Evolutionary conservation across 2,113 vertebrate species (phyloP), one percentile per base, ranked within the genome.

Genomic region (Ophiodon elongatus): DNA sequence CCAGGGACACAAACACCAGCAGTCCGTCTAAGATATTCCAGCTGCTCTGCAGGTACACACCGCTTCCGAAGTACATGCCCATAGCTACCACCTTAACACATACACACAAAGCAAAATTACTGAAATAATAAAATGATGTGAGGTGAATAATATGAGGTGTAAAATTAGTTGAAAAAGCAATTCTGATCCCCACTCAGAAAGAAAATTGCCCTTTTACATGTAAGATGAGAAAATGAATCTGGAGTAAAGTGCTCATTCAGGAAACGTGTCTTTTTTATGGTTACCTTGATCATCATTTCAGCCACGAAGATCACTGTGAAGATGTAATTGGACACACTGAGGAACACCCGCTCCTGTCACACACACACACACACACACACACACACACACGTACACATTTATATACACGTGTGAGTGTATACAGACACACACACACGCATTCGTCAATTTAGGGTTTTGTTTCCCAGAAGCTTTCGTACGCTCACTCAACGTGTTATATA

Each of bases 21-120:
- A 99, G 50, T n/a, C 98, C 98, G 4, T 99, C 98, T 73, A 99
- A 91, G 56, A 99, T 80, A 0, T 99, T 99, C 98, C 98, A 99
- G 94, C 97, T 98, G 96, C 98, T 99, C 92, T 98, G 96, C 64
- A 99, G 96, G 85, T 99, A 99, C 2, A 97, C 96, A 4, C 94
- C 95, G 0, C 96, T 93, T 4, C 98, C 98, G 3, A 96, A 96
- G 76, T 97, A 96, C 86, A 99, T 93, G 54, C 98, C 98, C 83
- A 97, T 94, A 31, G 98, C 97, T 7, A 98, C 96, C 76, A 99
- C 97, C 98, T 99, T 56, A 0, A 74, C 27, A 50, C 62, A 75
- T n/a, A 63, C 62, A 82, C 67, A 71, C 6, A 7, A 3, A 56
- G 37, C n/a, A 60, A 6, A 78, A 84, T 78, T 52, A 89, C n/a